phyloP scores from a whole-genome alignment of 2,113 vertebrate genomes.

The Macaca nemestrina region DNA sequence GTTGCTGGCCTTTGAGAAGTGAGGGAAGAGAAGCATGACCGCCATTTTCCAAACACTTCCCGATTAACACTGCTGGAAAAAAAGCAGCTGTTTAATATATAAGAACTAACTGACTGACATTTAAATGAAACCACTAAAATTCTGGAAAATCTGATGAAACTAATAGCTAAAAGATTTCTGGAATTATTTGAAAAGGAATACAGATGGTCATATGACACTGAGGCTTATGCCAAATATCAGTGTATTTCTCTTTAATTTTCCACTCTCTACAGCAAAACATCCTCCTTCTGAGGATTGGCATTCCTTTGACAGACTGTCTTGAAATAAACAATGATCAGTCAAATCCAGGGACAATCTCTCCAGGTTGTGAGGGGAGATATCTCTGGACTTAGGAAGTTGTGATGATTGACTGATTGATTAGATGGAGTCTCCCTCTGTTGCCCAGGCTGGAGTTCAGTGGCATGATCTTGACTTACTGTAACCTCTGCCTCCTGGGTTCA shows the following conservation, averaged over 20 bases:
- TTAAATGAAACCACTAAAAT: constrained; percentile 28
- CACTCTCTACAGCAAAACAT: background rate
- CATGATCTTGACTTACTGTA: no score
- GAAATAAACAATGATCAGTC: background rate
- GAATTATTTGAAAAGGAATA: constrained; percentile 38
- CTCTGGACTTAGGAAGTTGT: background rate
- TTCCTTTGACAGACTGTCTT: background rate
- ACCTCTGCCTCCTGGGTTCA: no score
- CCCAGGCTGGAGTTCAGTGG: no score
- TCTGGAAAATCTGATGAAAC: background rate
- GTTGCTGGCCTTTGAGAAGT: background rate
- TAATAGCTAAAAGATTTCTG: constrained; percentile 12
- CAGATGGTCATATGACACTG: background rate
- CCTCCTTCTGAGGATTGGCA: background rate
- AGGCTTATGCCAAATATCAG: background rate
- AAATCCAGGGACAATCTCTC: background rate
- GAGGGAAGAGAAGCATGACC: background rate
- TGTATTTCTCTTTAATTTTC: constrained; percentile 14
- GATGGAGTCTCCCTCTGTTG: no score
- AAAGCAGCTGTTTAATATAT: background rate
- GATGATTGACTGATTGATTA: background rate
- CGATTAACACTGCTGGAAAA: background rate
- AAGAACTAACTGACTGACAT: background rate
- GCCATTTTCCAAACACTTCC: background rate
- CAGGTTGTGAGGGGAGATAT: background rate